Percentiles rank a stretch among this genome's conserved stretches.
phyloP scores from a whole-genome alignment of 2,888 invertebrate genomes.

The Oscheius sp. region DNA sequence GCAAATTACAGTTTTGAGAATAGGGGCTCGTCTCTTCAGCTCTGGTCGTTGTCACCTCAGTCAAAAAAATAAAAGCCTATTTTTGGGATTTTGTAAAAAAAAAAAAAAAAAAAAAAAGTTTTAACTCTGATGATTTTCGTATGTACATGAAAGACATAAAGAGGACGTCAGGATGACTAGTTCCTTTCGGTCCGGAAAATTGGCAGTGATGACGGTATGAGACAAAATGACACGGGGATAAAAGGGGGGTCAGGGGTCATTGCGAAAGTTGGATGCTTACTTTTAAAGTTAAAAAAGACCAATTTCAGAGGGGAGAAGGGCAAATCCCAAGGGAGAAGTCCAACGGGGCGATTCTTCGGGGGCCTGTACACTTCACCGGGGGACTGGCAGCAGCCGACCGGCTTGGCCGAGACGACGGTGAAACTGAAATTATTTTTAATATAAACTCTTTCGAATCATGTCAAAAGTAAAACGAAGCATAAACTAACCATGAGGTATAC shows the following conservation, averaged over 20 bases:
- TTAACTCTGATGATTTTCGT: neutral
- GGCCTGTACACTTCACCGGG: slow-evolving; percentile 37
- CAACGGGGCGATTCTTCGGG: slow-evolving; percentile 8
- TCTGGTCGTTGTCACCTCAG: neutral
- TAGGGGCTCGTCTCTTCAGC: neutral
- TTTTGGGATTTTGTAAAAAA: neutral
- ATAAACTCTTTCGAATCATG: neutral
- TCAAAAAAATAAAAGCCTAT: neutral
- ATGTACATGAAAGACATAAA: slow-evolving; percentile 14
- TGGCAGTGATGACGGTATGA: no score
- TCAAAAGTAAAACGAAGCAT: neutral
- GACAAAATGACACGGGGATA: neutral
- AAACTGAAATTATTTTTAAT: slow-evolving; percentile 6
- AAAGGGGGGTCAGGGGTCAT: slow-evolving; percentile 14
- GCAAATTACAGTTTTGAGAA: slow-evolving; percentile 1
- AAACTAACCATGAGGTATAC: slow-evolving; percentile 18
- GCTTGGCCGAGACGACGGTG: slow-evolving; percentile 32
- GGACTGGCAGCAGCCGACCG: slow-evolving; percentile 36
- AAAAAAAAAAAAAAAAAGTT: neutral
- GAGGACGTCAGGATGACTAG: no score
- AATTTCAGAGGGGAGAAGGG: neutral
- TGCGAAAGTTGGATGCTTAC: slow-evolving; percentile 15
- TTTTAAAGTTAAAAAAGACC: neutral
- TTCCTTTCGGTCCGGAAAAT: no score
- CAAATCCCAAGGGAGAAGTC: slow-evolving; percentile 1